These are phyloP conservation scores for Busseola fusca DNA, from an alignment of 2,888 invertebrate species.

Conservation along the genomic window DNA sequence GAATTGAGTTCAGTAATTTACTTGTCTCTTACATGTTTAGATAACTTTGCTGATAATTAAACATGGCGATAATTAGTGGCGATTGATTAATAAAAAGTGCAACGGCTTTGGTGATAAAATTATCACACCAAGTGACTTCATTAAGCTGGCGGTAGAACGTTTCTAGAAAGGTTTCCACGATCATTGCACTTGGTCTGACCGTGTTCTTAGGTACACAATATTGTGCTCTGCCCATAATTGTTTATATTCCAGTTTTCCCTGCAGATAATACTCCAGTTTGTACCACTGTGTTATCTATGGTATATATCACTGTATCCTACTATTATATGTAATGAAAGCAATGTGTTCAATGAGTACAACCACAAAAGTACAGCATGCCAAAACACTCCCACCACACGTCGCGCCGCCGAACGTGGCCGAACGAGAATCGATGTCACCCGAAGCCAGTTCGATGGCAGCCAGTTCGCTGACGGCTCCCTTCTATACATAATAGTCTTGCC, in stretches of 20 bases:
- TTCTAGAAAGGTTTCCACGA: conserved; percentile 13
- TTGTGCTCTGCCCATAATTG: not conserved
- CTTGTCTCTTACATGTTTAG: conserved; percentile 16
- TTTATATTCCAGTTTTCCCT: conserved; percentile 19
- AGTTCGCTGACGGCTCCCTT: conserved; percentile 69
- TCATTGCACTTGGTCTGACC: not conserved
- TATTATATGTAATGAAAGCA: conserved; percentile 17
- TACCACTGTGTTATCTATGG: not conserved
- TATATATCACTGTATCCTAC: not conserved
- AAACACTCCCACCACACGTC: conserved; percentile 63
- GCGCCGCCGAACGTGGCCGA: conserved; percentile 76
- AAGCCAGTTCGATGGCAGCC: conserved; percentile 70
- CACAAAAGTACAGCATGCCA: conserved; percentile 60
- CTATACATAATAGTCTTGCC: conserved; percentile 69
- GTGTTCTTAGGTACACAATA: not conserved
- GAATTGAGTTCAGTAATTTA: conserved; percentile 13
- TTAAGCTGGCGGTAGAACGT: not conserved
- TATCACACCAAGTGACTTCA: not conserved
- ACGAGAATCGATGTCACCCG: conserved; percentile 84
- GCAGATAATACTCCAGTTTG: conserved; percentile 1
- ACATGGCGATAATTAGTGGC: conserved; percentile 7
- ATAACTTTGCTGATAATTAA: conserved; percentile 33
- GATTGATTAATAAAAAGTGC: conserved; percentile 25
- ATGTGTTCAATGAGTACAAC: conserved; percentile 14
- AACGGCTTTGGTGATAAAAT: conserved; percentile 16